A percentile compares a stretch with the other conserved stretches of the same genome.
Evolutionary conservation across 2,797 vertebrate species (phyloP).

Genomic region (Muscicapa comitata): DNA sequence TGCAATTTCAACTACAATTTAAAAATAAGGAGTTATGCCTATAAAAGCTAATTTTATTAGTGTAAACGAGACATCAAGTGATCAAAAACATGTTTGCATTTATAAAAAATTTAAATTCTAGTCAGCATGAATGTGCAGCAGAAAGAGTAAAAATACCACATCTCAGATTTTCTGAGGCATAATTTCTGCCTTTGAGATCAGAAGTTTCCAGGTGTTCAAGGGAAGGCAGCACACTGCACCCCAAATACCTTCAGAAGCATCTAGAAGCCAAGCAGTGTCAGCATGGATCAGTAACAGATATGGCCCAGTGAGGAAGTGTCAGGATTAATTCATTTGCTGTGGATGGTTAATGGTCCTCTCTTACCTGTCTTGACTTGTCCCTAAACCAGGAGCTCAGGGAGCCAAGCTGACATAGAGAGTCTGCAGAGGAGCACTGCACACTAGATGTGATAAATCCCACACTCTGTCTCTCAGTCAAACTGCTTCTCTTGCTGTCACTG

Average conservation of each 20-base stretch:
- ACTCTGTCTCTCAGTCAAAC: background rate
- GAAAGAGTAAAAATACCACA: slow-evolving; percentile 15
- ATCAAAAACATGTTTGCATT: slow-evolving; percentile 52
- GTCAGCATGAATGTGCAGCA: slow-evolving; percentile 31
- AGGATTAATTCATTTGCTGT: background rate
- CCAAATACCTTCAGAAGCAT: background rate
- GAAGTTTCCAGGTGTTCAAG: background rate
- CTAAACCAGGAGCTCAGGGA: background rate
- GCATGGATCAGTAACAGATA: background rate
- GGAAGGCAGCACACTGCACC: background rate
- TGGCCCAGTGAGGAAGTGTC: fast-evolving
- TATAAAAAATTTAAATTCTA: slow-evolving; percentile 56
- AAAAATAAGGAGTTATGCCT: slow-evolving; percentile 33
- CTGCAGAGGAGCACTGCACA: background rate
- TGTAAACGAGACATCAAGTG: slow-evolving; percentile 31
- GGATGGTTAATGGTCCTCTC: background rate
- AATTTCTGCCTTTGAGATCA: background rate
- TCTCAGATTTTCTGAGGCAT: slow-evolving; percentile 45
- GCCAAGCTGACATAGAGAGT: background rate
- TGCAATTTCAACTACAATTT: background rate
- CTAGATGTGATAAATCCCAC: background rate
- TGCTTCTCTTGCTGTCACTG: background rate
- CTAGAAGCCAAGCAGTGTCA: background rate
- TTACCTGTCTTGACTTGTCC: background rate
- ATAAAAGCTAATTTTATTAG: slow-evolving; percentile 46